Conservation (phyloP, 2,888 invertebrate genomes). For the Apomyelois bistriatella region DNA sequence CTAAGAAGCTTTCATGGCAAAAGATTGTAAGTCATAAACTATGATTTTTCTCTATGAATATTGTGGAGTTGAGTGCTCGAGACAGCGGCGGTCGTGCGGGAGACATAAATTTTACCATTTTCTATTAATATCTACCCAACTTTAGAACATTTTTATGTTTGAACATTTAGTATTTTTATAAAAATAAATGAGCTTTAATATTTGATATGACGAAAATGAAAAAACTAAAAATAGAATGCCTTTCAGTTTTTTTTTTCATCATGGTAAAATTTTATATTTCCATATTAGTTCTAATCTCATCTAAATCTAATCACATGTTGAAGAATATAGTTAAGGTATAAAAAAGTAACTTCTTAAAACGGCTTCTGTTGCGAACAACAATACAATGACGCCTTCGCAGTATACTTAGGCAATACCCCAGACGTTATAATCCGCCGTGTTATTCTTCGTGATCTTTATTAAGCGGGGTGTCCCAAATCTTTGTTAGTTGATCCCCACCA, state of each 20-base stretch:
- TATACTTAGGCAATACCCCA: conserved; percentile 5
- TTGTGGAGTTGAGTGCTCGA: conserved; percentile 55
- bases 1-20: conserved; percentile 60
- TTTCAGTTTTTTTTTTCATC: not conserved
- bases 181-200: not conserved
- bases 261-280: too few species aligned
- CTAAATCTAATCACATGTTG: too few species aligned
- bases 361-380: not conserved
- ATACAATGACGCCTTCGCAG: not conserved
- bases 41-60: conserved; percentile 71
- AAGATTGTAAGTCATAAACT: conserved; percentile 68
- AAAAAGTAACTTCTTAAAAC: too few species aligned
- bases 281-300: too few species aligned
- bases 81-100: conserved; percentile 38
- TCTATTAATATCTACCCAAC: conserved; percentile 5
- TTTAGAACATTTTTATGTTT: not conserved
- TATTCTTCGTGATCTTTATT: conserved; percentile 42
- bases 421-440: conserved; percentile 16
- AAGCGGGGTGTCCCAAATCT: conserved; percentile 43
- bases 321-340: too few species aligned
- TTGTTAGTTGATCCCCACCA: conserved; percentile 42
- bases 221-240: not conserved
- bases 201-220: not conserved
- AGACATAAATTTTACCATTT: conserved; percentile 36
- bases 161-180: not conserved